Percentiles rank a stretch among this genome's conserved stretches.
Evolutionary conservation across 1,140 invertebrate genomes (phyloP).

Genomic region (Gonatopus flavifemur): DNA sequence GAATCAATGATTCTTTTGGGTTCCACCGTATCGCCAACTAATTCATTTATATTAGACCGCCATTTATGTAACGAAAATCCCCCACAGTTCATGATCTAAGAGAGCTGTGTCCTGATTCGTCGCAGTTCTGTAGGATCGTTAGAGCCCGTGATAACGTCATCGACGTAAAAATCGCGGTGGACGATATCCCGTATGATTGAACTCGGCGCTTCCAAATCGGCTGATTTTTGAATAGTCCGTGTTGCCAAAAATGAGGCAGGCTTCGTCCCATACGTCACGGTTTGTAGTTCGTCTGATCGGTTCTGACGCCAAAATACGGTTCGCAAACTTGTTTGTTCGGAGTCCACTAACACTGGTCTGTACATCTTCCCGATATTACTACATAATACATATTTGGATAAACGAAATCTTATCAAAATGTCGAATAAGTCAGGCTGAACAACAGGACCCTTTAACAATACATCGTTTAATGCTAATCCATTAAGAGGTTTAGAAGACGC

Average conservation of each 20-base stretch:
- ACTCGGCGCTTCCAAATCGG: conserved; percentile 9
- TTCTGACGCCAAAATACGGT: conserved; percentile 39
- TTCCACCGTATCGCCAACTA: neutral
- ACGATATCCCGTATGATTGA: conserved; percentile 21
- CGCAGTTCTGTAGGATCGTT: neutral
- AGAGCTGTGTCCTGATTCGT: neutral
- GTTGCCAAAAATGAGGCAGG: conserved; percentile 35
- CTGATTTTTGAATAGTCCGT: conserved; percentile 21
- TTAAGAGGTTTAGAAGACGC: neutral
- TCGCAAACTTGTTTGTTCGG: conserved; percentile 28
- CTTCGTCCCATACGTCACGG: conserved; percentile 33
- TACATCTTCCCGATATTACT: neutral
- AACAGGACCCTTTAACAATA: neutral
- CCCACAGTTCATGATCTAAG: neutral
- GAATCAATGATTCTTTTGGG: neutral
- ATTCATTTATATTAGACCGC: neutral
- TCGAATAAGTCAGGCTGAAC: neutral
- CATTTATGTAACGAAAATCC: conserved; percentile 15
- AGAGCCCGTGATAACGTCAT: conserved; percentile 32
- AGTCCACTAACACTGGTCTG: conserved; percentile 11
- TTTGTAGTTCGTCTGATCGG: conserved; percentile 22
- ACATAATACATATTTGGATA: neutral
- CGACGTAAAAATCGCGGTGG: conserved; percentile 34
- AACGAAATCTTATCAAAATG: neutral
- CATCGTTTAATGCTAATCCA: neutral